A percentile compares a stretch with the other conserved stretches of the same genome.
These are phyloP conservation scores for Halcyon malimbica DNA, from an alignment of 2,113 vertebrate genomes.

Conservation along the genomic window DNA sequence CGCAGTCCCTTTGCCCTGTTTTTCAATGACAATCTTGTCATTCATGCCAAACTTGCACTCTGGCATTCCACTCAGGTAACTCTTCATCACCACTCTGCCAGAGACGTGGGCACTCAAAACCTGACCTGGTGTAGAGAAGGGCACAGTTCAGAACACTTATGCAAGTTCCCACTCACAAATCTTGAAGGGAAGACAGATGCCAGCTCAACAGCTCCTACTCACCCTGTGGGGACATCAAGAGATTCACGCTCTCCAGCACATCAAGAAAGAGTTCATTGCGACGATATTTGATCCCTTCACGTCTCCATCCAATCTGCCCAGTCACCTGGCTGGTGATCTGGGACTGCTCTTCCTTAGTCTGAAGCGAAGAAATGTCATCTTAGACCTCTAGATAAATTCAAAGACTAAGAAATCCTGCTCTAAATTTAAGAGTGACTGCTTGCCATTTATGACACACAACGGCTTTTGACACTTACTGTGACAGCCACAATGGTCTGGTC, in stretches of 20 bases:
- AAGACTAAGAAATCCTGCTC: background rate
- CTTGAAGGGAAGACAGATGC: background rate
- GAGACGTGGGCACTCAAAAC: conserved; percentile 98
- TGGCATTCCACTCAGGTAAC: conserved; percentile 98
- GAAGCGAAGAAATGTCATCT: background rate
- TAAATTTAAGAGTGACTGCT: background rate
- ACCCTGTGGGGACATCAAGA: conserved; percentile 99
- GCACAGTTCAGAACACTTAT: background rate
- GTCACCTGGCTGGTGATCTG: conserved; percentile 99
- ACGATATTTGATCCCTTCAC: conserved; percentile 98
- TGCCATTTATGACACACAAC: background rate
- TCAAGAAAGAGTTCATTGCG: conserved; percentile 98
- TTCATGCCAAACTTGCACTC: conserved; percentile 99
- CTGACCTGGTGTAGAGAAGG: conserved; percentile 82
- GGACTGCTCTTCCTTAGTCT: conserved; percentile 99
- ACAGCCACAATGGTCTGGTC: no score
- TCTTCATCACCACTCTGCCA: conserved; percentile 98
- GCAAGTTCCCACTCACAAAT: background rate
- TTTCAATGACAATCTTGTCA: conserved; percentile 99
- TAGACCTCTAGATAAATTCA: background rate
- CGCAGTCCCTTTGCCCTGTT: conserved; percentile 95
- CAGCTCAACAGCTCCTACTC: background rate
- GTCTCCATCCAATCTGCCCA: conserved; percentile 98
- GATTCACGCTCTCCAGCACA: conserved; percentile 97
- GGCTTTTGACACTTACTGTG: background rate